Percentiles rank a stretch among this genome's conserved stretches.
Evolutionary conservation across 2,888 invertebrate species (phyloP).

Genomic region (Zaprionus bogoriensis): DNA sequence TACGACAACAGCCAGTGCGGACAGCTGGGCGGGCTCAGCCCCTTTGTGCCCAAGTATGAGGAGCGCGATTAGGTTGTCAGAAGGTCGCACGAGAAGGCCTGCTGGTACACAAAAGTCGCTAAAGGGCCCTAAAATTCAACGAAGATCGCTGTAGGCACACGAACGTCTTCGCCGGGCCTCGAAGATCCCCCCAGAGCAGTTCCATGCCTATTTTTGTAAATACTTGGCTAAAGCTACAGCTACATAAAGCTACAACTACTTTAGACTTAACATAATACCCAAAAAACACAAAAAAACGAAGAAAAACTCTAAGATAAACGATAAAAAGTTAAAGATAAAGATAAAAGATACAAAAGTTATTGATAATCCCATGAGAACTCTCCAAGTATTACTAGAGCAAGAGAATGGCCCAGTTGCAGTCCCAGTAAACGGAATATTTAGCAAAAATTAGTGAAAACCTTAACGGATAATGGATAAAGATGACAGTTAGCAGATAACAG

Average conservation of each 20-base stretch:
- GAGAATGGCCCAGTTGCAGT: constrained; percentile 1
- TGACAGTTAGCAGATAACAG: neutral
- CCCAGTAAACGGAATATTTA: constrained; percentile 38
- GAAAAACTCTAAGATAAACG: neutral
- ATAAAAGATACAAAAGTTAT: neutral
- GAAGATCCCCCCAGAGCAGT: too few relatives aligned
- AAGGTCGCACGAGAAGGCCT: neutral
- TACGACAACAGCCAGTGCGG: constrained; percentile 85
- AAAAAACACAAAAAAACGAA: neutral
- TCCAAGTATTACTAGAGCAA: constrained; percentile 12
- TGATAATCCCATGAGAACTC: neutral
- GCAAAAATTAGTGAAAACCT: constrained; percentile 42
- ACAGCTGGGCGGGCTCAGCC: constrained; percentile 78
- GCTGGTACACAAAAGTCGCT: too few relatives aligned
- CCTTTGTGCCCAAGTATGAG: constrained; percentile 82
- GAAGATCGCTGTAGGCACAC: neutral
- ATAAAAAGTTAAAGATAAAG: too few relatives aligned
- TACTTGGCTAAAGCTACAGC: constrained; percentile 11
- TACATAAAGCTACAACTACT: constrained; percentile 2
- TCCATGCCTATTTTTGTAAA: too few relatives aligned
- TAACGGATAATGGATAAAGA: constrained; percentile 1
- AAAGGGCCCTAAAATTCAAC: constrained; percentile 2
- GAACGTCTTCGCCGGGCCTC: too few relatives aligned
- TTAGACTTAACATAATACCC: neutral
- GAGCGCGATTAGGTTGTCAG: constrained; percentile 79